Evolutionary conservation across 2,797 vertebrate genomes (phyloP), one percentile per base, ranked within the genome.

Genomic region (Atherinosoma microstoma): DNA sequence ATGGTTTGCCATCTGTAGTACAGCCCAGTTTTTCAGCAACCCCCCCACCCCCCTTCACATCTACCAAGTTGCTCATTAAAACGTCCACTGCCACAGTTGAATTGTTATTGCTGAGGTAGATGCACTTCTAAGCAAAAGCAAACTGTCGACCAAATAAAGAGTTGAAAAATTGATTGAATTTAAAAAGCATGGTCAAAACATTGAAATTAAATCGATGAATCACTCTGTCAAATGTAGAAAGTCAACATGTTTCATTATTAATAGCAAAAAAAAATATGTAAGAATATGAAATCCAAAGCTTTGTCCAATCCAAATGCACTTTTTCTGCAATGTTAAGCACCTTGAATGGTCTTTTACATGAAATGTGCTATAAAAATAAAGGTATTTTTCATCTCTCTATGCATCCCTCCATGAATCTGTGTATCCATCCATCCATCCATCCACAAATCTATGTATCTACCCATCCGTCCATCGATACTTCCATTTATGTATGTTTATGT

Each of bases 11-110:
- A 79, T 78, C 70, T 62, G 47, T 75, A 58, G 29, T 58, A 16
- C 32, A 30, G 60, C 24, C 30, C 3, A 1, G 60, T 74, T 64
- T 53, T 69, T 64, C 68, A 81, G 57, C 56, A 32, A 4, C 24
- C 40, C 42, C 15, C 49, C 20, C 24, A 2, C 40, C 1, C 34
- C 30, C 2, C 58, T 57, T 38, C 16, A 76, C 58, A 57, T 63
- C 15, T 16, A 64, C 58, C 24, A 71, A 73, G 57, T 73, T 73
- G 64, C 76, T 87, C 69, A 77, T 84, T 83, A 81, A 83, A 85
- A 81, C 40, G 2, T 67, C 62, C 35, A 64, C 22, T 51, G 53
- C 64, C 57, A 58, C 12, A 51, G 69, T 10, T 58, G 54, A 57
- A 56, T 58, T 74, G 64, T 60, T 72, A 20, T 68, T 75, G 58